Base-by-base conservation (phyloP, 2,797 vertebrate genomes). In the Microhierax caerulescens region DNA sequence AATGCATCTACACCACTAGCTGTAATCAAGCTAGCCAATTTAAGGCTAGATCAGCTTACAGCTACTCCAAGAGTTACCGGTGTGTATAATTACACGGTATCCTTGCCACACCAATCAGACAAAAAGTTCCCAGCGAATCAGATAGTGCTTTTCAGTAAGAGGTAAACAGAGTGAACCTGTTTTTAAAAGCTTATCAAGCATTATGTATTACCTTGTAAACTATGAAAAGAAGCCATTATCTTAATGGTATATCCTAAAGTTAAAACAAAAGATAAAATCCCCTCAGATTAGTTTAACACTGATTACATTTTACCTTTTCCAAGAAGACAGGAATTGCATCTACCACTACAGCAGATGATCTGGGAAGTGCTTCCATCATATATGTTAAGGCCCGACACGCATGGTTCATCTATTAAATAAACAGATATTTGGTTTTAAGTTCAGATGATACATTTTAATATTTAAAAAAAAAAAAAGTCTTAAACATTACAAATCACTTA, bases 301-400 rank as follows among this genome's bases (percentile, higher is more conserved):
- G 5, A 88, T 54, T 74, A 74, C 59, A 34, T 48, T 85, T 97
- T 98, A 99, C 99, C 98, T 99, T 99, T 98, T 99, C 99, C 98
- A 99, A 98, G 98, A 99, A 99, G 97, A 99, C 99, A 86, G 99
- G 99, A 98, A 99, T 99, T 72, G 99, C 99, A 96, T 99, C 99
- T 30, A 99, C 99, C 63, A 99, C 99, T 78, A 99, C 99, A 92
- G 99, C 99, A 91, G 99, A 99, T 47, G 99, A 99, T 57, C 99
- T 99, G 43, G 99, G 99, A 96, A 99, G 98, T 30, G 99, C 99
- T 98, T 99, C 99, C 99, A 99, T 99, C 99, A 99, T 99, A 39
- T 99, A 99, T 3, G 99, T 99, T 98, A 99, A 99, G 93, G 99
- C 99, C 95, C 99, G 99, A 88, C 99, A 99, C 21, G 99, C 99